phyloP scores from a whole-genome alignment of 2,797 vertebrate genomes.

The Pelobates cultripes region DNA sequence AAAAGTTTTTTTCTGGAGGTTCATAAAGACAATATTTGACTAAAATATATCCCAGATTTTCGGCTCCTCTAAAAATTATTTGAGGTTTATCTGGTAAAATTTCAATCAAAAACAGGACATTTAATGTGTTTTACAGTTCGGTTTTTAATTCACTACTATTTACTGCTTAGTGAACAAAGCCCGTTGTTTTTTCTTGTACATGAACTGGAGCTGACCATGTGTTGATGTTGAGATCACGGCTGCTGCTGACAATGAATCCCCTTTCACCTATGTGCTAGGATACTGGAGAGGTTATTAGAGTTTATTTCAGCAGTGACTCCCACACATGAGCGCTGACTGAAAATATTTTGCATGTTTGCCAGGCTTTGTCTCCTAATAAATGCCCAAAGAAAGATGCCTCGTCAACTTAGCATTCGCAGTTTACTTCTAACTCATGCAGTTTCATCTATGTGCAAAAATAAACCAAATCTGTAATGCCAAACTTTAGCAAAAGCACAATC shows the following conservation, averaged over 20 bases:
- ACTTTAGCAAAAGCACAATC: not conserved
- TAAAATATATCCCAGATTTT: no score
- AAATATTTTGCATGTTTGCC: not conserved
- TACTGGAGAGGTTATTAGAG: slow-evolving; percentile 44
- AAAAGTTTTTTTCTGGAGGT: no score
- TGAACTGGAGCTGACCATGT: not conserved
- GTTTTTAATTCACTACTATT: no score
- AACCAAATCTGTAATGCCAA: not conserved
- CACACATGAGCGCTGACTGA: not conserved
- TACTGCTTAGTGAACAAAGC: no score
- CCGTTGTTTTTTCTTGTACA: not conserved
- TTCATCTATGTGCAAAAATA: not conserved
- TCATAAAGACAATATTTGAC: no score
- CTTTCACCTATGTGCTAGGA: slow-evolving; percentile 52
- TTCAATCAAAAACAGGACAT: no score
- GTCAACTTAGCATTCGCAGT: not conserved
- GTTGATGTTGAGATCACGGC: slow-evolving; percentile 21
- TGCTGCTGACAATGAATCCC: slow-evolving; percentile 52
- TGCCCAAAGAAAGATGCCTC: not conserved
- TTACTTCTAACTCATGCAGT: not conserved
- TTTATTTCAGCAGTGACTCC: not conserved
- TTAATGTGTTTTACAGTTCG: no score
- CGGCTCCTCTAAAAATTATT: no score
- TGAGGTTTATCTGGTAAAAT: no score
- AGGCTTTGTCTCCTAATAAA: not conserved